These are phyloP conservation scores for Cryptotis parvus DNA, from an alignment of 2,113 vertebrate species.

Conservation along the genomic window DNA sequence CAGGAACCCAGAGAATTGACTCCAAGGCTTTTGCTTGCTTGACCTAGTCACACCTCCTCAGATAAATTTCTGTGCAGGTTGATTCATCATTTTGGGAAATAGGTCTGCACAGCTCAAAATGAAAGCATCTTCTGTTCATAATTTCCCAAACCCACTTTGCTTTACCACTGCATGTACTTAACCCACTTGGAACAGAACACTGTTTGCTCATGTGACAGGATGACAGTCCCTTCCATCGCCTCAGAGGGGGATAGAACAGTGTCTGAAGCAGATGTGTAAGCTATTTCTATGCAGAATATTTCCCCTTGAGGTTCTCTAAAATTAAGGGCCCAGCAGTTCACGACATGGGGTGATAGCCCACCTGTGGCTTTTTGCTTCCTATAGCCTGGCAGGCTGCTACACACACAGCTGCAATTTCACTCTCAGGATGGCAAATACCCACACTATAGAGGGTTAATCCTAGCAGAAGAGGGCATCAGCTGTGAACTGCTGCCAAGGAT, in stretches of 20 bases:
- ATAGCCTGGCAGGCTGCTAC: too few species aligned
- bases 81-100: constrained; percentile 52
- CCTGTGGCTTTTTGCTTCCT: too few species aligned
- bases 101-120: background rate
- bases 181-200: constrained; percentile 57
- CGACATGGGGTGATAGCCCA: too few species aligned
- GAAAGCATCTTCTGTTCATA: background rate
- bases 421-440: background rate
- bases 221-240: constrained; percentile 51
- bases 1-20: background rate
- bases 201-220: constrained; percentile 44
- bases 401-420: background rate
- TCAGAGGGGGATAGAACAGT: constrained; percentile 43
- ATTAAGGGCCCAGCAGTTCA: background rate
- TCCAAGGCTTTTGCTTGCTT: background rate
- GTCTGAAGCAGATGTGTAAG: constrained; percentile 61
- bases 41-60: constrained; percentile 10
- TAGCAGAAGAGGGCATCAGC: constrained; percentile 11
- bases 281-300: constrained; percentile 59
- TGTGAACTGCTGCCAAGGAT: constrained; percentile 33
- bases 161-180: constrained; percentile 22
- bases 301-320: constrained; percentile 42
- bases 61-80: constrained; percentile 9
- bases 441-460: background rate
- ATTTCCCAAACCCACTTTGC: constrained; percentile 37